These are phyloP conservation scores for Syngnathus floridae DNA, from an alignment of 2,113 vertebrate species.

Conservation along the genomic window DNA sequence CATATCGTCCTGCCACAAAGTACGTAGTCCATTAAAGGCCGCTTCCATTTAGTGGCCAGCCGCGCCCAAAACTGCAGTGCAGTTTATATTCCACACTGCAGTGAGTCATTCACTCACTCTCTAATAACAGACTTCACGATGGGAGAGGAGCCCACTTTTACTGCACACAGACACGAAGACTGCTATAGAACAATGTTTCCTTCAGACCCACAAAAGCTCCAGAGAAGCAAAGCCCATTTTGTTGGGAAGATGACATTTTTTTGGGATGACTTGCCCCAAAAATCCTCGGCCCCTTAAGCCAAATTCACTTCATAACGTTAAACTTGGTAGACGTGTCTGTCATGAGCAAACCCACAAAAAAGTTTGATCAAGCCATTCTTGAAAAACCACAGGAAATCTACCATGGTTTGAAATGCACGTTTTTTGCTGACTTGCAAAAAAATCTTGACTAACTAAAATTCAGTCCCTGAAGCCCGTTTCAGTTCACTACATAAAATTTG, in stretches of 20 bases:
- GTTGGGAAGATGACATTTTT: background rate
- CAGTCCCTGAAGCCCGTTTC: background rate
- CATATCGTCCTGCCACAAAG: background rate
- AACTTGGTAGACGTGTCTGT: background rate
- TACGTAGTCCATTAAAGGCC: background rate
- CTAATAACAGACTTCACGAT: slow-evolving; percentile 18
- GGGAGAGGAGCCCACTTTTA: background rate
- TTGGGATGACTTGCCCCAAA: background rate
- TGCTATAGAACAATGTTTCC: background rate
- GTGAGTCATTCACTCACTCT: slow-evolving; percentile 58
- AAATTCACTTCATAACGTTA: background rate
- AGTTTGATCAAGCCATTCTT: background rate
- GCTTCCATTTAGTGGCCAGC: slow-evolving; percentile 25
- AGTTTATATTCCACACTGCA: slow-evolving; percentile 4
- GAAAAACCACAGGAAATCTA: background rate
- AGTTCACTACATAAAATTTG: background rate
- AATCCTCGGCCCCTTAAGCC: background rate
- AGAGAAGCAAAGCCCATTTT: background rate
- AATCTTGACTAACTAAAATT: background rate
- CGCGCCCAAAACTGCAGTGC: slow-evolving; percentile 31
- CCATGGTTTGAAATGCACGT: background rate
- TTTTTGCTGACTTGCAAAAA: background rate
- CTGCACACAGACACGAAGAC: background rate
- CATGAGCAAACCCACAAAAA: background rate
- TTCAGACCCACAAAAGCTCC: background rate